Base-by-base conservation (phyloP, 2,113 vertebrate species). In the Macquaria australasica region DNA sequence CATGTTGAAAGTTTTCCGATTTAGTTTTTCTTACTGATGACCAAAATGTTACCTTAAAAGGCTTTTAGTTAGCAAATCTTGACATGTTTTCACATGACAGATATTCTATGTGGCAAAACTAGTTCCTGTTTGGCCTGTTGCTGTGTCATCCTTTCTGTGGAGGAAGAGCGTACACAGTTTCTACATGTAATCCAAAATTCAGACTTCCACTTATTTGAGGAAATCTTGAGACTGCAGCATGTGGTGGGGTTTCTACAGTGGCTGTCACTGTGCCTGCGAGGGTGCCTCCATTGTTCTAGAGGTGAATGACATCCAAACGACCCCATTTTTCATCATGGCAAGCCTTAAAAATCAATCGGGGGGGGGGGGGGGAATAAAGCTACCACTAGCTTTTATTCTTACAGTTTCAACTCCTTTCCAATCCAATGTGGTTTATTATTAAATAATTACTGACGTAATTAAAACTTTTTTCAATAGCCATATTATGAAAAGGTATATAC, bases 401-500 rank as follows among this genome's bases (percentile, higher is more conserved):
- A 90, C 92, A 58, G 73, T 95, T 91, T 92, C 79, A 91, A 92
- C 95, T 96, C 92, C 95, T 95, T 93, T 95, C 91, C 95, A 92
- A 93, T 95, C 93, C 93, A 94, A 91, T 79, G 91, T 95, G 94
- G 94, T 96, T 95, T 95, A 93, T 95, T 94, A 92, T 90, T 59
- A 79, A 93, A 89, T 92, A 91, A 95, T 94, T 95, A 95, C 94
- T 93, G 81, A 95, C 83, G 89, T 93, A 95, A 96, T 94, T 94
- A 90, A 78, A 90, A 92, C 90, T 90, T 95, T 96, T 96, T 96
- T 96, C 95, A 95, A 96, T 96, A 96, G 95, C 96, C 95, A 96
- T 96, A 96, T 95, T 95, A 95, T 94, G 90, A 94, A 88, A 95
- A 90, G 85, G 86, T 95, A 96, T 95, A 96, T 93, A 95, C 89